Percentiles rank a stretch among this genome's conserved stretches.
Conservation (phyloP, 1,140 invertebrate genomes). For the Scaptomyza pallida region DNA sequence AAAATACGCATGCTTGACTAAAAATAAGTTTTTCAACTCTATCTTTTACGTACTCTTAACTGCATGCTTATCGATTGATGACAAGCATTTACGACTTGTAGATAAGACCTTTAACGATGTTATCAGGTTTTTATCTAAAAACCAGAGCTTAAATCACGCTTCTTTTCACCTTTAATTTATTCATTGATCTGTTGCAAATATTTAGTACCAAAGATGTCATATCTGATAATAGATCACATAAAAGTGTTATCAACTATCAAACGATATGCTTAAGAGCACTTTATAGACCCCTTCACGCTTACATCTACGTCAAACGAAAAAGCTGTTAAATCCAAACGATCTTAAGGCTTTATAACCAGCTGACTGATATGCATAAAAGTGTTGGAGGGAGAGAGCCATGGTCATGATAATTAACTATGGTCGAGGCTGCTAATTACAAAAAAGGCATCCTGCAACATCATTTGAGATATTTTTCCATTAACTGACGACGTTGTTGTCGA, state of each 20-base stretch:
- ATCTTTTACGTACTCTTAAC: too few species aligned
- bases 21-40: too few species aligned
- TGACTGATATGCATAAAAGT: slow-evolving; percentile 50
- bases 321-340: slow-evolving; percentile 33
- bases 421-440: slow-evolving; percentile 67
- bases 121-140: too few species aligned
- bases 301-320: slow-evolving; percentile 16
- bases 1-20: too few species aligned
- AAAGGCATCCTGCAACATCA: slow-evolving; percentile 80
- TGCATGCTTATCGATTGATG: too few species aligned
- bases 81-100: too few species aligned
- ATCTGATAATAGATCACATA: too few species aligned
- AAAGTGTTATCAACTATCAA: background rate
- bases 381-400: background rate
- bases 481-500: slow-evolving; percentile 67
- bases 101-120: too few species aligned
- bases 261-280: slow-evolving; percentile 15
- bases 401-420: slow-evolving; percentile 43
- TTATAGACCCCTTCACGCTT: slow-evolving; percentile 36
- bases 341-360: slow-evolving; percentile 22
- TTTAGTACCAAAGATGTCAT: too few species aligned
- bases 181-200: too few species aligned
- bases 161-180: too few species aligned
- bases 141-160: too few species aligned
- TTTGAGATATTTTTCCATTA: slow-evolving; percentile 83